phyloP scores from a whole-genome alignment of 2,113 vertebrate genomes.

The Tympanuchus pallidicinctus region DNA sequence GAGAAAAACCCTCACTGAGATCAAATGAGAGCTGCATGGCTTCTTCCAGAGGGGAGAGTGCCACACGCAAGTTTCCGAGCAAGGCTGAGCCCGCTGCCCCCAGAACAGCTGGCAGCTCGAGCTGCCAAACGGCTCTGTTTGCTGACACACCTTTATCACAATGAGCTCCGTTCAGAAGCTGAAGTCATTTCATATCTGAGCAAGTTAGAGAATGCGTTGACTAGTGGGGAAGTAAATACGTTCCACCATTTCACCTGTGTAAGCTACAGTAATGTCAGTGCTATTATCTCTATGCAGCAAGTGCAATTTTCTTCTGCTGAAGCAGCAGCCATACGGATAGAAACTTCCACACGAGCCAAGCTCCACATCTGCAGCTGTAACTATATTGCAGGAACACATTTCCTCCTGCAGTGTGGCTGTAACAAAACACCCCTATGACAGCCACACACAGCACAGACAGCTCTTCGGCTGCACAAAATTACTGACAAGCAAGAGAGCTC shows the following conservation, averaged over 20 bases:
- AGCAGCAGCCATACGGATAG: background rate
- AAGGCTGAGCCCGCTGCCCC: background rate
- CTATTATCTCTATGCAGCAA: background rate
- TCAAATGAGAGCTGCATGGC: background rate
- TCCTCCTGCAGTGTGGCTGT: rapidly evolving
- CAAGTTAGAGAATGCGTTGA: background rate
- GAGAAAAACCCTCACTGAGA: background rate
- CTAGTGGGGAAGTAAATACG: background rate
- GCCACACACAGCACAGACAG: background rate
- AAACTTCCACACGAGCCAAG: rapidly evolving
- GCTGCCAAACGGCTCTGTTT: background rate
- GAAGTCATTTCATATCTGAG: background rate
- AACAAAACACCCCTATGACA: background rate
- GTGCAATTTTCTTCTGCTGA: background rate
- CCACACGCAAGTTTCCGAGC: background rate
- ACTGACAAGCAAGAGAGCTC: background rate
- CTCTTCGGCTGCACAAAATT: background rate
- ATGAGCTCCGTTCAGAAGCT: background rate
- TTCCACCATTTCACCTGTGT: background rate
- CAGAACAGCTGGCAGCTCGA: background rate
- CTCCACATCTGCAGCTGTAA: background rate
- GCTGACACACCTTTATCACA: background rate
- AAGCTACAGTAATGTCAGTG: background rate
- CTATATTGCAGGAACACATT: background rate
- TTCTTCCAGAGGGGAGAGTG: background rate